These are phyloP conservation scores for Brachypteracias leptosomus DNA, from an alignment of 2,113 vertebrate genomes.

Conservation along the genomic window DNA sequence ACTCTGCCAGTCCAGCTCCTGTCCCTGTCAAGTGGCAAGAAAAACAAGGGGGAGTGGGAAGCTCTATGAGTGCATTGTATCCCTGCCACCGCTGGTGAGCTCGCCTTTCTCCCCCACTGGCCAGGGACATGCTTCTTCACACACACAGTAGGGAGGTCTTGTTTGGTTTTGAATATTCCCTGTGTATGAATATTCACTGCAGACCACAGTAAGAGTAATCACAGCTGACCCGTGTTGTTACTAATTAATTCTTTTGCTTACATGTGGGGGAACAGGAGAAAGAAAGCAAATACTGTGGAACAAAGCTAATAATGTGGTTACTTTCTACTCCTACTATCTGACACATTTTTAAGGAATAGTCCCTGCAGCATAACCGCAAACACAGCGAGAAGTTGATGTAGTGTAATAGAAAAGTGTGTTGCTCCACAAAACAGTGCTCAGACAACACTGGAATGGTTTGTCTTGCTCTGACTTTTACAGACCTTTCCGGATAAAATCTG, in stretches of 20 bases:
- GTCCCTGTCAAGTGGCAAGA: not conserved
- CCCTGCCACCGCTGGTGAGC: not conserved
- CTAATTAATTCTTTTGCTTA: constrained; percentile 60
- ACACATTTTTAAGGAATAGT: not conserved
- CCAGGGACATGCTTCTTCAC: not conserved
- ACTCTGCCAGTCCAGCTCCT: not conserved
- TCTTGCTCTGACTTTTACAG: not conserved
- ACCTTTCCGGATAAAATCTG: not conserved
- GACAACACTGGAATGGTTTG: not conserved
- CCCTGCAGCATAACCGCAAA: not conserved
- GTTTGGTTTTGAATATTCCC: constrained; percentile 20
- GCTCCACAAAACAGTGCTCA: not conserved
- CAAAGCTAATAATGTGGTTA: not conserved
- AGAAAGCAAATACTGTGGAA: constrained; percentile 21
- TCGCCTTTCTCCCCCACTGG: not conserved
- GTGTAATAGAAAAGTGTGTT: not conserved
- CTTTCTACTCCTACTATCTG: not conserved
- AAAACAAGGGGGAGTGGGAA: not conserved
- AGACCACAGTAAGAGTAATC: constrained; percentile 7
- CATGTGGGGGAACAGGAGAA: not conserved
- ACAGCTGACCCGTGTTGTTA: constrained; percentile 18
- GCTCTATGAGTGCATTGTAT: not conserved
- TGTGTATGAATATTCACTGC: constrained; percentile 6
- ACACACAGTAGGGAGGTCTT: constrained; percentile 21
- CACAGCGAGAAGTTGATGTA: not conserved